Evolutionary conservation across 2,113 vertebrate genomes (phyloP), one percentile per base, ranked within the genome.

Genomic region (Seriola quinqueradiata): DNA sequence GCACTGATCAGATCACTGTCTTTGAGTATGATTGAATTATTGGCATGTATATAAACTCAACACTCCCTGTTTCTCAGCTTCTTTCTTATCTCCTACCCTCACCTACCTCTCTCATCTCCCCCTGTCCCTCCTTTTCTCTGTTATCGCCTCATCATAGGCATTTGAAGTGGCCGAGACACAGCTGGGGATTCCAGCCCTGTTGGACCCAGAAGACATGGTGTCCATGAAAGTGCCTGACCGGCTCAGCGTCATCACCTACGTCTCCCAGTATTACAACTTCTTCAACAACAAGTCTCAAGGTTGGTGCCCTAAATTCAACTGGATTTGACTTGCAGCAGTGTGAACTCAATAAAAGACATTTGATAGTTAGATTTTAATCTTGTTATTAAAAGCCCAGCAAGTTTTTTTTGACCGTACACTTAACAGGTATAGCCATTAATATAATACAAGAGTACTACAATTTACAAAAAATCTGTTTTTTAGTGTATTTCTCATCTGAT

Each of bases 221-320:
- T 97, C 97, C 74, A 99, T 99, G 98, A 96, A 94, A 71, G 96
- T 99, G 38, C 98, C 98, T 0, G 98, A 99, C 91, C 96, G 98
- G 61, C 97, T 99, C 58, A 99, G 98, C 91, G 93, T 99, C 90
- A 99, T 99, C 95, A 99, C 98, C 54, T 99, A 99, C 0, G 97
- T 99, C 73, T 99, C 98, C 0, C 98, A 99, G 94, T 98, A 98
- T 91, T 99, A 99, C 92, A 98, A 99, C 95, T 96, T 96, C 93
- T 99, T 99, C 84, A 96, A 95, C 77, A 98, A 95, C 82, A 95
- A 94, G 85, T 92, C 92, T 40, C 90, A 94, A 28, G 92, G 93
- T 95, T 36, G 5, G 88, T 65, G 2, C 42, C 3, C 9, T 12
- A 1, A 38, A 21, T 73, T 19, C 17, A 32, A 8, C 17, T 25